These are phyloP conservation scores for Scaptodrosophila lebanonensis DNA, from an alignment of 1,140 invertebrate genomes.

Conservation along the genomic window DNA sequence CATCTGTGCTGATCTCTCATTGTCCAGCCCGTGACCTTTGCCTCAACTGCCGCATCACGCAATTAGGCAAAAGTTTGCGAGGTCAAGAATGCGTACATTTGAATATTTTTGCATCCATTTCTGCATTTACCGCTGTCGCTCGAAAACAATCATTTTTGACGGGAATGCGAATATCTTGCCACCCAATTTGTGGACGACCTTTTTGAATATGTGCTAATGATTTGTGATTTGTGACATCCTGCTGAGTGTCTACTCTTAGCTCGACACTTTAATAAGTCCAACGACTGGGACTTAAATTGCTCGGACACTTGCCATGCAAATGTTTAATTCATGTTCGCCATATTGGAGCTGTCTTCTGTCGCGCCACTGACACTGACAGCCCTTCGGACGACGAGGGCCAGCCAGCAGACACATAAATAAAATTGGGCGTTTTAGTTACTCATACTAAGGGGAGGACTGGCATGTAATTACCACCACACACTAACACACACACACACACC, in stretches of 20 bases:
- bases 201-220: conserved; percentile 75
- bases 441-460: conserved; percentile 60
- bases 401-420: conserved; percentile 58
- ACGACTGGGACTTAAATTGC: no score
- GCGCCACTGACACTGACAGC: no score
- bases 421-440: conserved; percentile 56
- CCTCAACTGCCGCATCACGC: conserved; percentile 49
- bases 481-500: conserved; percentile 9
- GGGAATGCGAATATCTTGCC: no score
- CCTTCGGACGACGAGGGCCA: no score
- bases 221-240: conserved; percentile 69
- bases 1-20: conserved; percentile 25
- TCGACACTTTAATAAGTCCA: background rate
- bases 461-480: conserved; percentile 58
- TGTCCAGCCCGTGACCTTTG: conserved; percentile 54
- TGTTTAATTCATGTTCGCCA: conserved; percentile 59
- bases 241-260: background rate
- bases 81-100: conserved; percentile 56
- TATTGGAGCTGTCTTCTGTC: background rate
- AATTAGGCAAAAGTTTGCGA: conserved; percentile 58
- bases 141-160: no score
- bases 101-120: conserved; percentile 41
- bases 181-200: conserved; percentile 20
- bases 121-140: conserved; percentile 11
- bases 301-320: no score